Evolutionary conservation across 2,113 vertebrate species (phyloP).

Genomic region (Lampris megalopsis): DNA sequence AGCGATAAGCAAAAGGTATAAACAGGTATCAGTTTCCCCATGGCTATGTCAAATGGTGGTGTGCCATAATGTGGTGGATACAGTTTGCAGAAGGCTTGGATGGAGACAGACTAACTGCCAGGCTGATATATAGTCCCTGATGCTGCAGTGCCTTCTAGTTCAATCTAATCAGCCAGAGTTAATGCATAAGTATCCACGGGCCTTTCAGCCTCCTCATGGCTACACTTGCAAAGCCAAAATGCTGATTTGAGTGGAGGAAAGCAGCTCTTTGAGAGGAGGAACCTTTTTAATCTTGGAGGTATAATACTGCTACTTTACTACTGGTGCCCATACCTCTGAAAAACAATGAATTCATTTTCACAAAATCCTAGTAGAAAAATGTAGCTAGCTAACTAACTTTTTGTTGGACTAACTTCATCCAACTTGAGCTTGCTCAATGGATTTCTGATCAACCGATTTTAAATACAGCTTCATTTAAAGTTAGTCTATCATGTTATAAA

Average conservation of each 20-base stretch:
- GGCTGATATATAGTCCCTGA: constrained; percentile 42
- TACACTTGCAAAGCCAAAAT: background rate
- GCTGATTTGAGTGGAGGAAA: constrained; percentile 10
- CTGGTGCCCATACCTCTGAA: background rate
- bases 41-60: background rate
- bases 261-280: background rate
- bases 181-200: constrained; percentile 30
- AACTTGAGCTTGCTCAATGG: no score
- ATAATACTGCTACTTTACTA: background rate
- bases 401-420: no score
- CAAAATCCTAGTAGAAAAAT: no score
- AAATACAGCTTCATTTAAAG: no score
- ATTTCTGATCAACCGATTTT: no score
- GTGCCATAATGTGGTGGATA: constrained; percentile 4
- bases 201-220: constrained; percentile 12
- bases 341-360: background rate
- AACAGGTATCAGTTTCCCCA: constrained; percentile 17
- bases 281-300: background rate
- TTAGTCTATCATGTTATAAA: no score
- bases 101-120: constrained; percentile 20
- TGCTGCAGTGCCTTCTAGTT: constrained; percentile 43
- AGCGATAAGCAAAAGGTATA: background rate
- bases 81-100: constrained; percentile 6
- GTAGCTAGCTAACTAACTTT: no score
- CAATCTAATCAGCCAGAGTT: constrained; percentile 60